These are phyloP conservation scores for Urocolius indicus DNA, from an alignment of 2,113 vertebrate genomes.

Conservation along the genomic window DNA sequence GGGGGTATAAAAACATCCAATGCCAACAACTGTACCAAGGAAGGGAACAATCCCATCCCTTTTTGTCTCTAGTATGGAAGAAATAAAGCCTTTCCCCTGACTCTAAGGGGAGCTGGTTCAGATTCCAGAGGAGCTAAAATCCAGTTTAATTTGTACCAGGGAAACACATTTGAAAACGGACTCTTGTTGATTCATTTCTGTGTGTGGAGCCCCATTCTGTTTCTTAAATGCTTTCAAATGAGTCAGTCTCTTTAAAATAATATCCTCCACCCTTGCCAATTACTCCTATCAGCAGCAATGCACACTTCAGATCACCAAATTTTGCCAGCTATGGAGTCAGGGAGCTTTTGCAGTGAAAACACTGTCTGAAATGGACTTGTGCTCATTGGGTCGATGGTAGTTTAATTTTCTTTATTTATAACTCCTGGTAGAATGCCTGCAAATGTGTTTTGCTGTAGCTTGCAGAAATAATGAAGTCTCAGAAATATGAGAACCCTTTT, in stretches of 20 bases:
- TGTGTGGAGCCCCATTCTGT: background rate
- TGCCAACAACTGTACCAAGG: background rate
- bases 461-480: conserved; percentile 48
- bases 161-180: background rate
- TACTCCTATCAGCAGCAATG: conserved; percentile 3
- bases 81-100: background rate
- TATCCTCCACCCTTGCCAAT: conserved; percentile 34
- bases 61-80: background rate
- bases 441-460: conserved; percentile 17
- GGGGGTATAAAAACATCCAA: background rate
- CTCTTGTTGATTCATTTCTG: conserved; percentile 8
- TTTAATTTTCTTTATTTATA: conserved; percentile 68
- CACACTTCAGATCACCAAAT: conserved; percentile 42
- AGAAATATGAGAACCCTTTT: conserved; percentile 1
- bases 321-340: conserved; percentile 42
- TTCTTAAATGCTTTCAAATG: conserved; percentile 25
- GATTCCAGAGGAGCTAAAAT: background rate
- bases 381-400: conserved; percentile 24
- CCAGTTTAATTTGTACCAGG: background rate
- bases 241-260: conserved; percentile 37
- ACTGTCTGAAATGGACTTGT: background rate
- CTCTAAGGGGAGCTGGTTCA: background rate
- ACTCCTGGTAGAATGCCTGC: background rate
- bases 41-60: background rate
- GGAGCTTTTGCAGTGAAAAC: conserved; percentile 8